Conservation (phyloP, 1,140 invertebrate species). For the Agrypnia vestita region DNA sequence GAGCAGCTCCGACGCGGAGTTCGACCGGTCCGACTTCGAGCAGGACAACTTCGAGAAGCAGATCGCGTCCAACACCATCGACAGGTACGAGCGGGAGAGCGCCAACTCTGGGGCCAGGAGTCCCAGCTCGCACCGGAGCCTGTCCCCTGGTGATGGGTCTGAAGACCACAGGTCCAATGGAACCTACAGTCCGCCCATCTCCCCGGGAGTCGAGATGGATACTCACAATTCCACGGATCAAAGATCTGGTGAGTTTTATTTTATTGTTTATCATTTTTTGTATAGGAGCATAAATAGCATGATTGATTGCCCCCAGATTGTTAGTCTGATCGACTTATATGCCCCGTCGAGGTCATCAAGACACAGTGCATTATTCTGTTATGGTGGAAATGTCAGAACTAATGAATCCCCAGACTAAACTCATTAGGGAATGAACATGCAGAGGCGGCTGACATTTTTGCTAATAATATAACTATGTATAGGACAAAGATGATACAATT, state of each 20-base stretch:
- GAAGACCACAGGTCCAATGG: conserved; percentile 69
- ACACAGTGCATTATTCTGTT: no score
- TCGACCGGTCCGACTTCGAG: conserved; percentile 50
- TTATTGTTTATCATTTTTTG: not conserved
- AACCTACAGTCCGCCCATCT: conserved; percentile 71
- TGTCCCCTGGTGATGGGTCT: conserved; percentile 65
- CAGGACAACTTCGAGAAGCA: conserved; percentile 64
- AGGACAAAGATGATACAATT: no score
- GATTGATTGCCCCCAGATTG: no score
- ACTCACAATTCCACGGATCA: conserved; percentile 69
- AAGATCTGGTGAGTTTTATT: conserved; percentile 66
- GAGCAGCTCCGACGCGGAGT: conserved; percentile 10
- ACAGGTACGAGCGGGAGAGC: conserved; percentile 63
- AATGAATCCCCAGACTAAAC: no score
- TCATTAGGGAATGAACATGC: no score
- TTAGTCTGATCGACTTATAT: no score
- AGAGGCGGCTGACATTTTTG: no score
- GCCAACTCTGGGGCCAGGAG: conserved; percentile 66
- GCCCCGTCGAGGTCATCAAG: no score
- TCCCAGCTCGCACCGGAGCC: conserved; percentile 67
- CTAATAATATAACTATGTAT: no score
- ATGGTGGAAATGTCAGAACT: no score
- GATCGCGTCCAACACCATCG: conserved; percentile 69
- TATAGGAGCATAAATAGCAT: no score
- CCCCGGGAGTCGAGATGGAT: conserved; percentile 71